Base-by-base conservation (phyloP, 2,113 vertebrate genomes). In the Toxostoma redivivum region DNA sequence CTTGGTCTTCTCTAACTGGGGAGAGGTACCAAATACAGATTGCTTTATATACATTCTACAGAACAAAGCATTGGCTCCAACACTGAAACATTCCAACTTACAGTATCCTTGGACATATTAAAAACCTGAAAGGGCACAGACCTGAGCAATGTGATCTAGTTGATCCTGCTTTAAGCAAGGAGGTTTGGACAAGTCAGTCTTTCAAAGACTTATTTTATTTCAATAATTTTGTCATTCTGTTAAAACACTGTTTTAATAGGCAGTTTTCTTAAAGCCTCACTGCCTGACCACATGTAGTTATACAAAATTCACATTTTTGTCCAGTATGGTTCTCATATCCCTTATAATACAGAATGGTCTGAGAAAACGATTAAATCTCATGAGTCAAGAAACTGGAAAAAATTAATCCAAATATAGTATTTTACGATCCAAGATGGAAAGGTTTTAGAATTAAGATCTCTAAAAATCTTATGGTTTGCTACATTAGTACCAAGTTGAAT, bases 101-200 rank as follows among this genome's bases (percentile, higher is more conserved):
- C 2, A 81, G 3, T 21, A 44, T 48, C 12, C 33, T 57, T 45
- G 25, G 15, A 66, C 2, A 37, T 42, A 50, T 4, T 27, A 48
- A 81, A 87, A 81, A 24, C 7, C 20, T 71, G 31, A 24, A 21
- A 79, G 5, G 31, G 54, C 7, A 21, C 10, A 28, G 17, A 66
- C 12, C 4, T 62, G 13, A 74, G 8, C 11, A 88, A 38, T 0
- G 0, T 62, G 7, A 12, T 65, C 3, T 74, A 37, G 23, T 3
- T 67, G 60, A 74, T 9, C 3, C 8, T 79, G 9, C 22, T 73
- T 54, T 74, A 10, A 67, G 22, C 30, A 58, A 10, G 11, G 3
- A 1, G 2, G 0, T 0, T 35, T 85, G 45, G 19, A 85, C 5
- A 23, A 64, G 22, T 5, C 7, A 84, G 9, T 44, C 8, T 81